These are phyloP conservation scores for Vanessa atalanta DNA, from an alignment of 1,140 invertebrate species.

Conservation along the genomic window DNA sequence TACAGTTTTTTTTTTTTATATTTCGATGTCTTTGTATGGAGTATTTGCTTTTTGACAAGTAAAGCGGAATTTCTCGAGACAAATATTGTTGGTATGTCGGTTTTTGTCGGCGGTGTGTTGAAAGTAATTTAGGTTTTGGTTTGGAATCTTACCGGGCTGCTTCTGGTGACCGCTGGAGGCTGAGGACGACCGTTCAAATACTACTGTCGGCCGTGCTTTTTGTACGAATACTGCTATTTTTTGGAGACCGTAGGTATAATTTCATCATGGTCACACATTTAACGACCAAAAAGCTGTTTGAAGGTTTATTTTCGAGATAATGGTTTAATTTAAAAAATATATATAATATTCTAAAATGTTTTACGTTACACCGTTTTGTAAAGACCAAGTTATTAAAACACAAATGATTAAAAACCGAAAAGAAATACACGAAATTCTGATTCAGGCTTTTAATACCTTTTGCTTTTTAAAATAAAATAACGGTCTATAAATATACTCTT, in stretches of 20 bases:
- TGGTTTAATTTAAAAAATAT: too few species aligned
- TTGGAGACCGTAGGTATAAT: not conserved
- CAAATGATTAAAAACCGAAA: too few species aligned
- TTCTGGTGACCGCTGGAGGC: slow-evolving; percentile 34
- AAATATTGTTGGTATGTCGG: slow-evolving; percentile 64
- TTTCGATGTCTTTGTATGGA: slow-evolving; percentile 63
- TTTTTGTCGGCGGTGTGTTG: slow-evolving; percentile 54
- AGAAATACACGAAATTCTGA: too few species aligned
- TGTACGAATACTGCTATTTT: not conserved
- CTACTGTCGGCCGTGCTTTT: not conserved
- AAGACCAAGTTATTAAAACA: too few species aligned
- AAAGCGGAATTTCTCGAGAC: slow-evolving; percentile 60
- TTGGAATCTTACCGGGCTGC: slow-evolving; percentile 47
- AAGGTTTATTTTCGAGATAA: too few species aligned
- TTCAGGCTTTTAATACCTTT: too few species aligned
- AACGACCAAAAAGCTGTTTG: not conserved
- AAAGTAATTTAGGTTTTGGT: slow-evolving; percentile 36
- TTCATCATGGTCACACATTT: not conserved
- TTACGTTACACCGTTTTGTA: too few species aligned
- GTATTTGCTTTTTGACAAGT: slow-evolving; percentile 76
- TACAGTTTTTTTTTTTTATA: slow-evolving; percentile 52
- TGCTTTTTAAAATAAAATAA: too few species aligned
- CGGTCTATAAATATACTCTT: too few species aligned
- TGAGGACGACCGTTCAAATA: slow-evolving; percentile 22
- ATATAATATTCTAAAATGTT: too few species aligned